phyloP scores from a whole-genome alignment of 2,888 invertebrate species.

The Dysmachus trigonus region DNA sequence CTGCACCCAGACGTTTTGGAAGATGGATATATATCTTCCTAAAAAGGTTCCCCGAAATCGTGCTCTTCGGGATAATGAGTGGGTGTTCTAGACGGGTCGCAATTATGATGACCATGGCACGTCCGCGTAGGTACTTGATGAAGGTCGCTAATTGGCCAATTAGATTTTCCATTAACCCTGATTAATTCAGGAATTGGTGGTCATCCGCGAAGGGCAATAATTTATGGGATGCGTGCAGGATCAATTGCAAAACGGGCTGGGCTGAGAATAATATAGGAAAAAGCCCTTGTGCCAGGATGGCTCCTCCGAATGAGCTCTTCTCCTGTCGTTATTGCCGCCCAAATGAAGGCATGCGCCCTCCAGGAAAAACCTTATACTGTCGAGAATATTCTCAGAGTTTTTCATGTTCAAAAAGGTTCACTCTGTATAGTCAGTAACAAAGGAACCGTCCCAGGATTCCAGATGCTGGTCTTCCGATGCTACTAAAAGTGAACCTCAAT shows the following conservation, averaged over 20 bases:
- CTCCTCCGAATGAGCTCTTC: not conserved
- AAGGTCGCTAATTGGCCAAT: not conserved
- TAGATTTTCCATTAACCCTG: not conserved
- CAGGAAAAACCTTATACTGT: not conserved
- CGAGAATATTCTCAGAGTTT: conserved; percentile 20
- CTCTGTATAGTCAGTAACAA: conserved; percentile 7
- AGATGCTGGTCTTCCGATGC: not conserved
- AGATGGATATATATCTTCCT: not conserved
- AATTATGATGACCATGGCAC: not conserved
- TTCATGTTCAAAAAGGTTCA: not conserved
- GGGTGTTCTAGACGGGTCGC: not conserved
- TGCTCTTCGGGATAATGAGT: not conserved
- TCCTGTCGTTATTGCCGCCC: not conserved
- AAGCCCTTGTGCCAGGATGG: not conserved
- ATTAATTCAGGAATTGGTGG: not conserved
- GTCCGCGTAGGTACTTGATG: not conserved
- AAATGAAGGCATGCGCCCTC: not conserved
- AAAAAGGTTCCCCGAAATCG: not conserved
- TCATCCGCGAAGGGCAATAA: not conserved
- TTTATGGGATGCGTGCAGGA: not conserved
- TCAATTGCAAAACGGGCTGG: not conserved
- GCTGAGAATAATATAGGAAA: not conserved
- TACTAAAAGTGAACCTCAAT: not conserved
- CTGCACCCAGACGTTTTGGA: not conserved
- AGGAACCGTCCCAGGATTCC: conserved; percentile 9